Percentiles rank a stretch among this genome's conserved stretches.
Evolutionary conservation across 2,113 vertebrate species (phyloP).

Genomic region (Brienomyrus brachyistius): DNA sequence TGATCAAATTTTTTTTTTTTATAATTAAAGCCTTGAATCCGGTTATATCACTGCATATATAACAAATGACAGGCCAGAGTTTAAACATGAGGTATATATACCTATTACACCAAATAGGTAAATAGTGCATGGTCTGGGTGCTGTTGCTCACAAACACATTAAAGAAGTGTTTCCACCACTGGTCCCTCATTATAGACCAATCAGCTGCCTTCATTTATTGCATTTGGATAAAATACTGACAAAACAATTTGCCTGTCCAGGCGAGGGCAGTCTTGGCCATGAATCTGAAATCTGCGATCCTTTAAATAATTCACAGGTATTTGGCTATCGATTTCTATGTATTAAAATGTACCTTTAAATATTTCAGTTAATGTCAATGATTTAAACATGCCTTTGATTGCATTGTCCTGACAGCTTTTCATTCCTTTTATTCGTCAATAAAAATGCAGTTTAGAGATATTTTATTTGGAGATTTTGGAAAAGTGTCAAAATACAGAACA

Average conservation of each 20-base stretch:
- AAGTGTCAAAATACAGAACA: background rate
- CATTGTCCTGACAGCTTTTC: background rate
- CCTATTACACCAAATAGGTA: background rate
- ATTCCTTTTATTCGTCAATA: background rate
- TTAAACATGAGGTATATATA: background rate
- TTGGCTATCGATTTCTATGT: background rate
- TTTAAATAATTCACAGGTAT: background rate
- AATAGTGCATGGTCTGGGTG: background rate
- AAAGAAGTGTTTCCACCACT: background rate
- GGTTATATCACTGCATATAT: background rate
- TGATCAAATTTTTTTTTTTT: background rate
- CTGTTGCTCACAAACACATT: background rate
- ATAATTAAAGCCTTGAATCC: background rate
- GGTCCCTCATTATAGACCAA: background rate
- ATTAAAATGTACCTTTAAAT: background rate
- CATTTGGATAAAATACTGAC: background rate
- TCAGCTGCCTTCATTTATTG: background rate
- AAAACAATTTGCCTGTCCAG: background rate
- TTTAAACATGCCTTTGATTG: background rate
- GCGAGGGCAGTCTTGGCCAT: background rate
- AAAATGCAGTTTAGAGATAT: background rate
- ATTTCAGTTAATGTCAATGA: background rate
- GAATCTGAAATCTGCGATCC: background rate
- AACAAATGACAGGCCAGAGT: background rate
- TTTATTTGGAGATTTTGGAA: background rate